Evolutionary conservation across 2,888 invertebrate species (phyloP).

Genomic region (Leptinotarsa tumamoca): DNA sequence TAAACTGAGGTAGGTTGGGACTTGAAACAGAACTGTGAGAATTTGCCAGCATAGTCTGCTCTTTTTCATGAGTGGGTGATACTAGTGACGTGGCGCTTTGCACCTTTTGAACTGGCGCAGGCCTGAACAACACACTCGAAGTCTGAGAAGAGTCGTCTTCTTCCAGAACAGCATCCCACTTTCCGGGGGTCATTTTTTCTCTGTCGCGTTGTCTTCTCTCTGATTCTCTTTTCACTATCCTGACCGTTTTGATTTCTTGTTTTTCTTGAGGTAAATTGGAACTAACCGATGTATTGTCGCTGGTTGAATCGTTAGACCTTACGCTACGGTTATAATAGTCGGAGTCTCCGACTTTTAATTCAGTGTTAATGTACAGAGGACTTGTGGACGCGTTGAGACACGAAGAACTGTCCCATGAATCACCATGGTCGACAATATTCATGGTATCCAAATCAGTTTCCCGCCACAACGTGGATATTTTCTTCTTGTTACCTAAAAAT

Average conservation of each 20-base stretch:
- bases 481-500: constrained; percentile 67
- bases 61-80: constrained; percentile 52
- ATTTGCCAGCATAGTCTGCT: constrained; percentile 35
- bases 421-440: constrained; percentile 79
- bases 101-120: constrained; percentile 49
- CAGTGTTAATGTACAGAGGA: constrained; percentile 80
- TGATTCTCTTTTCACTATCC: constrained; percentile 92
- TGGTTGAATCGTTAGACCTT: constrained; percentile 65
- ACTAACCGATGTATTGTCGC: constrained; percentile 57
- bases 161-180: constrained; percentile 64
- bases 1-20: constrained; percentile 56
- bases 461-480: constrained; percentile 80
- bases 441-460: constrained; percentile 92
- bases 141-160: constrained; percentile 62
- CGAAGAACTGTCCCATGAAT: constrained; percentile 65
- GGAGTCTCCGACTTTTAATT: constrained; percentile 54
- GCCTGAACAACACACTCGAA: constrained; percentile 58
- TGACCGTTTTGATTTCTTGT: constrained; percentile 91
- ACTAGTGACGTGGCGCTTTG: constrained; percentile 33
- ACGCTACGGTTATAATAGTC: constrained; percentile 73
- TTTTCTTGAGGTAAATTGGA: constrained; percentile 75
- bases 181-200: constrained; percentile 71
- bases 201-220: constrained; percentile 86
- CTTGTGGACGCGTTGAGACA: constrained; percentile 63
- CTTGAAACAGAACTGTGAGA: constrained; percentile 52